Base-by-base conservation (phyloP, 1,140 invertebrate genomes). In the Bicyclus anynana region DNA sequence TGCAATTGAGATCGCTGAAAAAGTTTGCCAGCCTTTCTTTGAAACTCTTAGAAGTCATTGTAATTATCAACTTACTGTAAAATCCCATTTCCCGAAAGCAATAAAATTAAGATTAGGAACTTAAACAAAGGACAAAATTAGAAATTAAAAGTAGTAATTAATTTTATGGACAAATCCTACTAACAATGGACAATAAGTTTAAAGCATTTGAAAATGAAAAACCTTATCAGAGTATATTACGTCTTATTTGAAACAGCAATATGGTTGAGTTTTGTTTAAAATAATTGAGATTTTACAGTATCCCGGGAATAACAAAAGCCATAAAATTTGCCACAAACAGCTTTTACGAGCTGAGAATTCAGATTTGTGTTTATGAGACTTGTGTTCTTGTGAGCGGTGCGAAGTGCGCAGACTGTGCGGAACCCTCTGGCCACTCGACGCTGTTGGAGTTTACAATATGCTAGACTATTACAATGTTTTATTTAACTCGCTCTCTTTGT, bases 291-390 rank as follows among this genome's bases (percentile, higher is more conserved):
- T 4, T 40, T 17, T 40, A 16, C 37, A 40, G 13, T 9, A 12
- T 40, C 37, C 14, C 16, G 16, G 16, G 13, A 52, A 52, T 52
- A 52, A 38, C 50, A 26, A 38, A 52, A 38, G 49, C 21, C 35
- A 52, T 52, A 52, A 52, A 52, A 17, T 9, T 38, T 40, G 37
- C 50, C 35, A 52, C 50, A 52, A 38, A 52, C 40, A 10, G 27
- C 27, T 46, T 55, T 61, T 52, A 62, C 49, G 35, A 51, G 33
- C 49, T 50, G 17, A 56, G 37, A 44, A 44, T 18, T 44, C 42
- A 44, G 20, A 44, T 44, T 23, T 21, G 18, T 21, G 42, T 23
- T 23, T 23, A 44, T 9, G 42, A 44, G 20, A n/a, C n/a, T n/a
- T n/a, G n/a, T n/a, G n/a, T n/a, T n/a, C n/a, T n/a, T n/a, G n/a